Base-by-base conservation (phyloP, 2,888 invertebrate genomes). In the Harpalus rufipes region DNA sequence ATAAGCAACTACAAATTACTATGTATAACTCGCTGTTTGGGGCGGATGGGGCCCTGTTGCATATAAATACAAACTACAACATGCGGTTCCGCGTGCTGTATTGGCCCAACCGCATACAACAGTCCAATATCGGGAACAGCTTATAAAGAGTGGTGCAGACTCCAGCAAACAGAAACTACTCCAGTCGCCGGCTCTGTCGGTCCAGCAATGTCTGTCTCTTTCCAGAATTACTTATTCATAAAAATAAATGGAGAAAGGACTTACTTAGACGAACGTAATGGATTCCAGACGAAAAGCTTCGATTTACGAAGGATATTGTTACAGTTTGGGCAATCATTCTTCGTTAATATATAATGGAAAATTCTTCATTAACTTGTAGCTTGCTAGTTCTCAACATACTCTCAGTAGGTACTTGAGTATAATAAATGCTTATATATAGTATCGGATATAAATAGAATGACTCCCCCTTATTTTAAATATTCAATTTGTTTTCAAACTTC, bases 121-220 rank as follows among this genome's bases (percentile, higher is more conserved):
- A 74, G 72, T 74, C 18, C 72, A 74, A 74, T 74, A 74, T 74
- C 72, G 72, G 72, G 44, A 74, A 74, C 44, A 74, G 72, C 72
- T 74, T 74, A 74, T 74, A 74, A 74, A 74, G 21, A 74, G 72
- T 74, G 25, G 16, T 63, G 25, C 63, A 44, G 44, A 74, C 16
- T 58, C 16, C 2, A 32, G 12, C 65, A 14, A 10, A 44, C 72
- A 21, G 72, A 18, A 74, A 74, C 44, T 68, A 68, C 68, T 68
- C 18, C 63, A 63, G 72, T 44, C 18, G 5, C 41, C 18, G 7
- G 12, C 44, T 44, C 72, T 16, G 10, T 44, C 72, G 16, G 18
- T 3, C 44, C 41, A 18, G 51, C 41, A 44, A 1, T 44, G 6
- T 74, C 8, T 14, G 3, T 72, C 72, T 72, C 44, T 74, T 18